A percentile compares a stretch with the other conserved stretches of the same genome.
Evolutionary conservation across 2,888 invertebrate species (phyloP).

Genomic region (Agrochola litura): DNA sequence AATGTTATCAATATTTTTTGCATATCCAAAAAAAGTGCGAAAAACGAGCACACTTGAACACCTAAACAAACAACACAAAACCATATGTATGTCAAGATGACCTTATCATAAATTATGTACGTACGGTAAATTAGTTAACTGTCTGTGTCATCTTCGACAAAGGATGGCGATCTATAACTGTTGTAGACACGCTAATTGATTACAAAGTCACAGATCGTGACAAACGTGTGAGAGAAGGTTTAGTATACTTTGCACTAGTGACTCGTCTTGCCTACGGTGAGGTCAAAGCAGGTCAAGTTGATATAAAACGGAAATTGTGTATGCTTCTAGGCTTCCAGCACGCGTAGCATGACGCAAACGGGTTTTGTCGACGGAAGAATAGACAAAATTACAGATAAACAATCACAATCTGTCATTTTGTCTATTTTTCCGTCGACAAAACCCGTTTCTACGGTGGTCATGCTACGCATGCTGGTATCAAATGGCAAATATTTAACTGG

Average conservation of each 20-base stretch:
- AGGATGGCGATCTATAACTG: conserved; percentile 38
- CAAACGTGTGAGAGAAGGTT: conserved; percentile 14
- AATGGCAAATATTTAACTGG: conserved; percentile 17
- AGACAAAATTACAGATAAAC: no score
- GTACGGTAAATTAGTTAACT: conserved; percentile 25
- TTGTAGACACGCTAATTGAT: conserved; percentile 54
- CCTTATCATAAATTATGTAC: conserved; percentile 14
- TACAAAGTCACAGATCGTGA: conserved; percentile 48
- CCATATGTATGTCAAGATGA: conserved; percentile 22
- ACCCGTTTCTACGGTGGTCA: no score
- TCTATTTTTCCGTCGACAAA: no score
- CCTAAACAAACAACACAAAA: neutral
- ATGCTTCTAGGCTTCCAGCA: neutral
- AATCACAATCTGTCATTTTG: no score
- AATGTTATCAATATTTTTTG: neutral
- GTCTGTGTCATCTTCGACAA: conserved; percentile 31
- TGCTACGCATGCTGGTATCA: neutral
- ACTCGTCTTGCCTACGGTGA: neutral
- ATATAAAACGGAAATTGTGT: conserved; percentile 4
- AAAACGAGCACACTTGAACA: conserved; percentile 9
- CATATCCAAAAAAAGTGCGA: neutral
- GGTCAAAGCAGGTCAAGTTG: conserved; percentile 34
- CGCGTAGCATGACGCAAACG: no score
- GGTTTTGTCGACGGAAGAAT: no score
- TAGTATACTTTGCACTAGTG: conserved; percentile 14